Evolutionary conservation across 2,888 invertebrate species (phyloP), one percentile per base, ranked within the genome.

Genomic region (Hemaris fuciformis): DNA sequence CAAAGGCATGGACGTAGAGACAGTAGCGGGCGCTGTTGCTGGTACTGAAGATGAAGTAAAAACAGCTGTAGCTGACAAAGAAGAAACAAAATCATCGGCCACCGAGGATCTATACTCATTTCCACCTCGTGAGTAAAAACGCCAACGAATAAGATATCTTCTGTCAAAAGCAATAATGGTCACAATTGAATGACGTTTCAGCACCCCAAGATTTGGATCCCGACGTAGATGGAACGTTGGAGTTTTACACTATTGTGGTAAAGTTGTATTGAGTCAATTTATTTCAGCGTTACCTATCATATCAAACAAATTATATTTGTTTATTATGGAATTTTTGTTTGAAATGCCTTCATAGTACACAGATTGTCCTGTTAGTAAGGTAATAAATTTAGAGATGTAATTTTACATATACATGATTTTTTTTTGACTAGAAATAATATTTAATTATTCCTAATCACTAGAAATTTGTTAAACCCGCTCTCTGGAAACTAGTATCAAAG

Each of bases 121-220:
- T 61, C 91, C 92, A 27, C 87, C 88, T 18, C 90, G 91, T 91
- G 63, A 78, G 83, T 76, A 62, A 18, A 42, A 41, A 22, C 8
- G 34, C 38, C 2, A 18, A 25, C 48, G 0, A 45, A 59, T 23
- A n/a, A 45, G 3, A 8, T 0, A 31, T 23, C 15, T 42, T 25
- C 0, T 18, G 6, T 4, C 20, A 23, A 38, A 43, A 42, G 6
- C 46, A 59, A 34, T 34, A 42, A 42, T 22, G 25, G 48, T 57
- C 0, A 65, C 27, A 61, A 23, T 53, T 8, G 6, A 0, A 3
- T 69, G 18, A 53, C 13, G 60, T 83, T 80, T 59, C 81, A 87
- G 93, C 93, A 22, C 93, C 93, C 6, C 91, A 91, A 68, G 88
- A 92, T 60, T 68, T 93, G 57, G 93, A 93, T 70, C 93, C 94